phyloP scores from a whole-genome alignment of 2,797 vertebrate genomes.

The Phylloscopus collybita region DNA sequence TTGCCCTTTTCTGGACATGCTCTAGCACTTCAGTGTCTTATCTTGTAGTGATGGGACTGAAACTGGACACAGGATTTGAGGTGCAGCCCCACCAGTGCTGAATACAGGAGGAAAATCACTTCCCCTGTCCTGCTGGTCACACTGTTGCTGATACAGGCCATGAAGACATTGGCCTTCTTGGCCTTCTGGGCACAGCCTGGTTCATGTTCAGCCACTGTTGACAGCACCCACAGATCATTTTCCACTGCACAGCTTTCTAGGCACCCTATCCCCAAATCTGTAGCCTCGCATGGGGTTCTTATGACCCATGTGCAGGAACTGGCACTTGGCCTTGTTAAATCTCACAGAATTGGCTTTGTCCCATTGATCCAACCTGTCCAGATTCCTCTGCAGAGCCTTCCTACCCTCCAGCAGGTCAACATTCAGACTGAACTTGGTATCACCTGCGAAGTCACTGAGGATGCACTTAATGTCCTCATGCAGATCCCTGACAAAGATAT shows the following conservation, averaged over 20 bases:
- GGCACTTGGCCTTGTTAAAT: not conserved
- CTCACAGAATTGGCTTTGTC: not conserved
- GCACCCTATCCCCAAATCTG: not conserved
- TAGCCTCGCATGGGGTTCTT: fast-evolving
- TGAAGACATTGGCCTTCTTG: not conserved
- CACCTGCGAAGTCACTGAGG: not conserved
- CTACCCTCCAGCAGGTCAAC: not conserved
- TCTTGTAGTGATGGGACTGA: not conserved
- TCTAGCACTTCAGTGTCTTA: not conserved
- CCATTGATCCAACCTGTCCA: not conserved
- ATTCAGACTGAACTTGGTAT: not conserved
- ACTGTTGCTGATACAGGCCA: not conserved
- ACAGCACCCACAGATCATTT: not conserved
- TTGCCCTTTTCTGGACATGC: not conserved
- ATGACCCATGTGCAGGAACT: fast-evolving
- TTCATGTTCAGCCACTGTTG: not conserved
- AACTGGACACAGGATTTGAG: not conserved
- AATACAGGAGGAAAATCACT: not conserved
- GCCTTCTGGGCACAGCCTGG: not conserved
- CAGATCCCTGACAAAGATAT: not conserved
- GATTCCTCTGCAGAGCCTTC: not conserved
- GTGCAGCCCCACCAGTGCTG: fast-evolving
- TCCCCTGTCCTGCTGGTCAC: not conserved
- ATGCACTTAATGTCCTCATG: not conserved
- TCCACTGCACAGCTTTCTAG: not conserved